Conservation (phyloP, 2,113 vertebrate species). For the Neofelis nebulosa region DNA sequence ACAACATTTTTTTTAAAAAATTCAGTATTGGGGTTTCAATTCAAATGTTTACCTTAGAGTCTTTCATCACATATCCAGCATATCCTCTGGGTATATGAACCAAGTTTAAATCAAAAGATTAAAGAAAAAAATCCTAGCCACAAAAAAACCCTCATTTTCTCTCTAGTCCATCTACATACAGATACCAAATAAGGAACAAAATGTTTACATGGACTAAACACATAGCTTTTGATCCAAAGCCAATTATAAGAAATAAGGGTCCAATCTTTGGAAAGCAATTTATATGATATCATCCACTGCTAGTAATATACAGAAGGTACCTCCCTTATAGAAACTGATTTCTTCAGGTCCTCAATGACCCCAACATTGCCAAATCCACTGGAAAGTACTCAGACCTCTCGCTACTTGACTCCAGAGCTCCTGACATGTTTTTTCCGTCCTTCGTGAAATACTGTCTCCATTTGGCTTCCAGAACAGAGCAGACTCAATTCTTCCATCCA, state of each 20-base stretch:
- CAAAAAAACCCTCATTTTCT: slow-evolving; percentile 37
- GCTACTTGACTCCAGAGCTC: not conserved
- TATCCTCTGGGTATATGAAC: not conserved
- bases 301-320: not conserved
- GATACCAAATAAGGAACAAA: slow-evolving; percentile 2
- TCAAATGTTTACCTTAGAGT: slow-evolving; percentile 1
- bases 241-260: not conserved
- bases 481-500: not conserved
- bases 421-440: not conserved
- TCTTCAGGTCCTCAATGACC: not conserved
- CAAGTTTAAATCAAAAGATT: slow-evolving; percentile 50
- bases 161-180: not conserved
- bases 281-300: not conserved
- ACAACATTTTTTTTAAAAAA: slow-evolving; percentile 35
- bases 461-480: not conserved
- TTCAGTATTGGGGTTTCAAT: slow-evolving; percentile 5
- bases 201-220: not conserved
- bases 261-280: not conserved
- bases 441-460: not conserved
- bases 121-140: slow-evolving; percentile 12
- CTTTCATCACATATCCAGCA: slow-evolving; percentile 22
- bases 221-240: not conserved
- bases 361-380: not conserved
- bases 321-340: not conserved
- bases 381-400: not conserved